Conservation (phyloP, 2,888 invertebrate species). For the Copidosoma aretas region DNA sequence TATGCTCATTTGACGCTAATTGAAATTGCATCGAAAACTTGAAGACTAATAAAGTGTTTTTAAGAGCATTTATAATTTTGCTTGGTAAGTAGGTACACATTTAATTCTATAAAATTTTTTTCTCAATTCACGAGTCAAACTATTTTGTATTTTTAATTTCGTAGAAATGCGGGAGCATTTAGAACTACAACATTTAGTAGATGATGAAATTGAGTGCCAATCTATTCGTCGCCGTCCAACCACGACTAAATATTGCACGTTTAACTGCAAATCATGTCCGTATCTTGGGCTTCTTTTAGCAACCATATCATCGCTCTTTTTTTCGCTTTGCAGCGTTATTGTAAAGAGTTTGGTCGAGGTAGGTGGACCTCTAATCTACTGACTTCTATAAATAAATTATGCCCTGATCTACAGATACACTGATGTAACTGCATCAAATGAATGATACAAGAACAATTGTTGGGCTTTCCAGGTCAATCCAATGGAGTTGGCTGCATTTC, state of each 20-base stretch:
- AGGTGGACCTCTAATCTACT: slow-evolving; percentile 5
- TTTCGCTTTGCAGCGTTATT: slow-evolving; percentile 89
- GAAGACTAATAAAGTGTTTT: too few relatives aligned
- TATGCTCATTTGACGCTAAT: too few relatives aligned
- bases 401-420: not conserved
- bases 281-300: slow-evolving; percentile 84
- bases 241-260: slow-evolving; percentile 63
- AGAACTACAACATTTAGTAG: slow-evolving; percentile 81
- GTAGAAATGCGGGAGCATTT: slow-evolving; percentile 75
- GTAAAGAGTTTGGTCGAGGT: slow-evolving; percentile 87
- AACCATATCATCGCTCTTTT: slow-evolving; percentile 86
- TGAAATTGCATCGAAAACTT: too few relatives aligned
- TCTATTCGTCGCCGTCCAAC: slow-evolving; percentile 57
- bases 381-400: not conserved
- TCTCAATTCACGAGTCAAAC: too few relatives aligned
- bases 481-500: slow-evolving; percentile 85
- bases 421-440: not conserved
- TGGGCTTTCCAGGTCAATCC: slow-evolving; percentile 67
- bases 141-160: slow-evolving; percentile 1
- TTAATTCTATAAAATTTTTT: too few relatives aligned
- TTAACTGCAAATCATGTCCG: slow-evolving; percentile 68
- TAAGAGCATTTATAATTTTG: too few relatives aligned
- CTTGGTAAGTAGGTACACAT: too few relatives aligned
- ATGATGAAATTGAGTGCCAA: slow-evolving; percentile 64
- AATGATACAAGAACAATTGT: not conserved